Evolutionary conservation across 2,113 vertebrate genomes (phyloP).

Genomic region (Brienomyrus longianalis): DNA sequence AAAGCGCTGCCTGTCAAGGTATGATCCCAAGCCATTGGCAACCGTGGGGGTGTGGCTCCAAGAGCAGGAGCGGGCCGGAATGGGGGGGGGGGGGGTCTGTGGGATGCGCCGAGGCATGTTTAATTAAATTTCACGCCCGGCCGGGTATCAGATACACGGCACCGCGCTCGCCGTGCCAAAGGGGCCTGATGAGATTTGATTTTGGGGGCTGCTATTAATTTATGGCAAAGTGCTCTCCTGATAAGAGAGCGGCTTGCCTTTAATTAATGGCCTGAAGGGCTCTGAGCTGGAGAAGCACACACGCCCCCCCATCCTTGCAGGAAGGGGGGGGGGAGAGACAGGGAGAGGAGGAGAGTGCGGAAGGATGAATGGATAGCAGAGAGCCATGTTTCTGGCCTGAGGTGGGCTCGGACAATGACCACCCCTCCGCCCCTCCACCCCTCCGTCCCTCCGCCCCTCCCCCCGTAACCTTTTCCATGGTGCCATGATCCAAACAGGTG

Average conservation of each 20-base stretch:
- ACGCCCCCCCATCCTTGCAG: background rate
- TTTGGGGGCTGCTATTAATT: constrained; percentile 45
- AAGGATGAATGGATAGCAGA: background rate
- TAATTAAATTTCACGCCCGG: constrained; percentile 40
- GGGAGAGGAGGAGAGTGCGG: background rate
- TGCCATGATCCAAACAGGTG: background rate
- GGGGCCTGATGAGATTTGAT: constrained; percentile 47
- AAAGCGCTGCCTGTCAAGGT: background rate
- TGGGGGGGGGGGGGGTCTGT: background rate
- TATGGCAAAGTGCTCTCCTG: constrained; percentile 36
- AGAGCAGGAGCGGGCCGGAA: background rate
- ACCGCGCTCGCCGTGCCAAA: constrained; percentile 11
- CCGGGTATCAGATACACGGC: constrained; percentile 34
- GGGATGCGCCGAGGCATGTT: constrained; percentile 33
- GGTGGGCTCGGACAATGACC: background rate
- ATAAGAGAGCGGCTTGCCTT: constrained; percentile 48
- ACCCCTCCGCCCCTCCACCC: no score
- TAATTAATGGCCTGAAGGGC: constrained; percentile 49
- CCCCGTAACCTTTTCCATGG: background rate
- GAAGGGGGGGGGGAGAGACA: background rate
- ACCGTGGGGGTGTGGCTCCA: background rate
- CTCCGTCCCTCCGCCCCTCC: no score
- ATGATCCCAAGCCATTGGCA: background rate
- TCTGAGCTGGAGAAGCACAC: constrained; percentile 3
- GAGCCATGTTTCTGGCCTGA: background rate